phyloP scores from a whole-genome alignment of 1,140 invertebrate species.

The Neodiprion lecontei region DNA sequence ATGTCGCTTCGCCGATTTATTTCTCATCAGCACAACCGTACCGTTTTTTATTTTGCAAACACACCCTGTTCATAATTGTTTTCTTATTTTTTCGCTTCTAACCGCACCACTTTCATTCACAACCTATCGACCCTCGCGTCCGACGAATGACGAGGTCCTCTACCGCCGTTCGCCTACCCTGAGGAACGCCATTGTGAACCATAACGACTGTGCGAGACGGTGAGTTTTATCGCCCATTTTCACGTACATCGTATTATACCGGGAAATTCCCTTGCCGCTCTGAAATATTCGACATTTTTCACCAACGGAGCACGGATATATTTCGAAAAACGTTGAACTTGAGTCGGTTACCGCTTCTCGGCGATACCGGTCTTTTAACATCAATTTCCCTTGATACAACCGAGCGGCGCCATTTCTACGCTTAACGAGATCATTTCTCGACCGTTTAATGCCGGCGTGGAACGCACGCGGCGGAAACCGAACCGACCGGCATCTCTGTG shows the following conservation, averaged over 20 bases:
- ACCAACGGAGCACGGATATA: conserved; percentile 47
- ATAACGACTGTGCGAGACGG: conserved; percentile 71
- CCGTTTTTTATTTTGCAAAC: conserved; percentile 29
- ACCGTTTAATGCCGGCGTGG: too few species aligned
- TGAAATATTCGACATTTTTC: conserved; percentile 47
- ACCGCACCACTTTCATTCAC: neutral
- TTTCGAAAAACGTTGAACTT: conserved; percentile 45
- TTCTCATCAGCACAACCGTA: neutral
- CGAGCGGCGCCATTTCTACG: conserved; percentile 50
- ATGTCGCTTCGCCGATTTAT: neutral
- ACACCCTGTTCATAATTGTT: conserved; percentile 14
- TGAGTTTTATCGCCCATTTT: conserved; percentile 71
- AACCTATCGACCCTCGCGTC: neutral
- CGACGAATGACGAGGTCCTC: conserved; percentile 39
- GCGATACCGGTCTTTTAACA: conserved; percentile 63
- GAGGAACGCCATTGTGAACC: conserved; percentile 81
- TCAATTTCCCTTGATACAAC: conserved; percentile 69
- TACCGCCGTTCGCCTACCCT: conserved; percentile 55
- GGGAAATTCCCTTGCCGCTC: conserved; percentile 61
- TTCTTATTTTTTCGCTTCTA: conserved; percentile 26
- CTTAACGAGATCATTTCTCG: too few species aligned
- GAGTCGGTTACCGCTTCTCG: conserved; percentile 48
- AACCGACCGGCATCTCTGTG: too few species aligned
- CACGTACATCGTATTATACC: conserved; percentile 70
- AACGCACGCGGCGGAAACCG: too few species aligned